These are phyloP conservation scores for Sepiola atlantica DNA, from an alignment of 2,888 invertebrate genomes.

Conservation along the genomic window DNA sequence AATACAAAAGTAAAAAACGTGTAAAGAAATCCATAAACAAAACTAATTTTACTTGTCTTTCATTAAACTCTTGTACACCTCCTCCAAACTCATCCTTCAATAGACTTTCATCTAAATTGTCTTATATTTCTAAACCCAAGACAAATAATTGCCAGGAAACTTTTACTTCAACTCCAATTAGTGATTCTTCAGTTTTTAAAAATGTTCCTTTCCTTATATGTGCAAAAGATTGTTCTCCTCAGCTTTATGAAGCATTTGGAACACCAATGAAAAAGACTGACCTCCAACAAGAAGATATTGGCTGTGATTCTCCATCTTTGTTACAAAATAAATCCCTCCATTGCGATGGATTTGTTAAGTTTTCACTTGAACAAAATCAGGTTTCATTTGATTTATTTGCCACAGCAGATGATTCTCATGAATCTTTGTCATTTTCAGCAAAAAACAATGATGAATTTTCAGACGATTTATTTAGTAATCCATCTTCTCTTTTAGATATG, in stretches of 20 bases:
- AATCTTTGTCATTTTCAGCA: background rate
- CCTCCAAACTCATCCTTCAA: background rate
- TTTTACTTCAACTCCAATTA: background rate
- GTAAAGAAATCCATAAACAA: background rate
- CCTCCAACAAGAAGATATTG: background rate
- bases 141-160: background rate
- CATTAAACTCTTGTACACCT: background rate
- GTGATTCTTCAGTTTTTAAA: background rate
- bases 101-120: background rate
- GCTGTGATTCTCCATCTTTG: background rate
- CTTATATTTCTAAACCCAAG: background rate
- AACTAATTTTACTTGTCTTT: background rate
- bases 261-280: background rate
- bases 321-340: background rate
- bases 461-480: background rate
- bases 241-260: background rate
- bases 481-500: background rate
- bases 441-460: background rate
- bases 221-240: background rate
- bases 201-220: background rate
- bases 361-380: background rate
- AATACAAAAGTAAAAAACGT: background rate
- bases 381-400: background rate
- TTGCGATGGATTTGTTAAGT: background rate
- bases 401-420: background rate